These are phyloP conservation scores for Pseudococcus jackbeardsleyi DNA, from an alignment of 2,888 invertebrate genomes.

Conservation along the genomic window DNA sequence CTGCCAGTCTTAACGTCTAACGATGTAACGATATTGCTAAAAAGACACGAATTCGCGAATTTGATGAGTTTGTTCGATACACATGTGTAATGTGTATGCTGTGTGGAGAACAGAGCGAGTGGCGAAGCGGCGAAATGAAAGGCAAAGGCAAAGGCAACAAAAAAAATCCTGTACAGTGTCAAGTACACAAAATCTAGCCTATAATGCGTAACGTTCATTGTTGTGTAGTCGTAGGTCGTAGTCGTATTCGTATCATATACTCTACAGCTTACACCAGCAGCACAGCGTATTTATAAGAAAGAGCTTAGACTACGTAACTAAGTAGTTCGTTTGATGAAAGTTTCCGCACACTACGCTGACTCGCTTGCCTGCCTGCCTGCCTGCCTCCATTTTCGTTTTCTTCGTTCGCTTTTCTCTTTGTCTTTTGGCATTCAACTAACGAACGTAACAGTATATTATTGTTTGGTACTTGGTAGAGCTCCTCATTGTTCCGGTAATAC, in stretches of 20 bases:
- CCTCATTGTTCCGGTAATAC: background rate
- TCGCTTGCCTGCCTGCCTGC: background rate
- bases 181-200: background rate
- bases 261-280: background rate
- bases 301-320: background rate
- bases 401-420: background rate
- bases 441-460: background rate
- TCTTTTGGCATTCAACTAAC: background rate
- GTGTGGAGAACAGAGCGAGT: background rate
- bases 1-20: background rate
- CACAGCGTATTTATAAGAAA: background rate
- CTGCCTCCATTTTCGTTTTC: background rate
- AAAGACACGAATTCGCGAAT: background rate
- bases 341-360: background rate
- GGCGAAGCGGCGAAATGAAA: too few relatives aligned
- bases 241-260: background rate
- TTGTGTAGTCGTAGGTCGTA: background rate
- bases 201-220: constrained; percentile 6
- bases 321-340: background rate
- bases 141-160: too few relatives aligned
- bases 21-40: background rate
- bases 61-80: background rate
- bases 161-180: background rate
- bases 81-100: background rate
- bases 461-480: background rate